Evolutionary conservation across 92 coral and sea anemone genomes (phyloP).

Genomic region (Galaxea fascicularis): DNA sequence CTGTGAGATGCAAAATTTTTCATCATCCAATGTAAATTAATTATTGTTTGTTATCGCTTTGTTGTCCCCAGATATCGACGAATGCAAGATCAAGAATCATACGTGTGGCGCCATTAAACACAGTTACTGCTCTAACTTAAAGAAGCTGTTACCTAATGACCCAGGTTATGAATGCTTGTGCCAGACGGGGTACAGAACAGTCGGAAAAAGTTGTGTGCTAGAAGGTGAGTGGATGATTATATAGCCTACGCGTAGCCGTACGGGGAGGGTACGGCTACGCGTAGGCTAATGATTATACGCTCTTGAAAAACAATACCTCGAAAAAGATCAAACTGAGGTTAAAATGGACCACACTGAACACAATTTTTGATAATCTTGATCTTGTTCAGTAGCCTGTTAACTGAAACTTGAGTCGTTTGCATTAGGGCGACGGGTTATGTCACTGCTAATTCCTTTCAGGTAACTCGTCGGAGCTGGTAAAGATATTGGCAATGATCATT

Average conservation of each 20-base stretch:
- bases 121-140: slow-evolving; percentile 52
- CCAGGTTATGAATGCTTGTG: slow-evolving; percentile 33
- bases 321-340: too few relatives aligned
- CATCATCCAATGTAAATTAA: too few relatives aligned
- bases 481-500: slow-evolving; percentile 25
- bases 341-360: too few relatives aligned
- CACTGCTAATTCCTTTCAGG: slow-evolving; percentile 7
- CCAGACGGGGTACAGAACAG: slow-evolving; percentile 24
- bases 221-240: slow-evolving; percentile 23
- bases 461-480: slow-evolving; percentile 15
- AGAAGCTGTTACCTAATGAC: slow-evolving; percentile 1
- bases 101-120: slow-evolving; percentile 37
- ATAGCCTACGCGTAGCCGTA: background rate
- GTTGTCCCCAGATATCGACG: slow-evolving; percentile 49
- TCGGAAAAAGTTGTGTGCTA: slow-evolving; percentile 28
- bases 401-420: background rate
- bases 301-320: too few relatives aligned
- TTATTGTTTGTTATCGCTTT: too few relatives aligned
- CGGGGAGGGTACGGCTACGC: background rate
- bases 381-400: background rate
- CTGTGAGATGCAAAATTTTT: too few relatives aligned
- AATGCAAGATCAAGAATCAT: slow-evolving; percentile 38
- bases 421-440: background rate
- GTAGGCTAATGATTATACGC: too few relatives aligned
- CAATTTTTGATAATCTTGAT: too few relatives aligned